A percentile compares a stretch with the other conserved stretches of the same genome.
Conservation (phyloP, 1,140 invertebrate species). For the Dolichoris vasculosae region DNA sequence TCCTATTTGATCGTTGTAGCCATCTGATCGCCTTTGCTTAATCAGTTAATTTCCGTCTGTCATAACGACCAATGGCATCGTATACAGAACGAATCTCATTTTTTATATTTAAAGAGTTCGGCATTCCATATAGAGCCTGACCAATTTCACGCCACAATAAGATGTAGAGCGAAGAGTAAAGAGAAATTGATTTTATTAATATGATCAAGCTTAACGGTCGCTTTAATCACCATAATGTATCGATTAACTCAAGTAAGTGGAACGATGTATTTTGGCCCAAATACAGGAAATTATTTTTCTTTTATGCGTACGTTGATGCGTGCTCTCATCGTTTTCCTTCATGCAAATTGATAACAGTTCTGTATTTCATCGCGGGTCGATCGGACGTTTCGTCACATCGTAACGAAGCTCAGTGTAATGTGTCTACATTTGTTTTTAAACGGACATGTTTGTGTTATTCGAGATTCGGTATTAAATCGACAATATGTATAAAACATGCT, state of each 20-base stretch:
- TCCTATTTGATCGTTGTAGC: constrained; percentile 18
- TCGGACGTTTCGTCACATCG: neutral
- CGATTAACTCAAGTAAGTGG: constrained; percentile 22
- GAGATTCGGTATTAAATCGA: neutral
- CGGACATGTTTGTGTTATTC: neutral
- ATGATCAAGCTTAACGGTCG: neutral
- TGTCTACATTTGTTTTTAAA: neutral
- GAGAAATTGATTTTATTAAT: neutral
- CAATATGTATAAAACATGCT: neutral
- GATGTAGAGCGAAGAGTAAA: constrained; percentile 29
- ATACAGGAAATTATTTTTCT: neutral
- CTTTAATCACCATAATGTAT: neutral
- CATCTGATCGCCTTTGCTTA: neutral
- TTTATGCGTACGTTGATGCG: neutral
- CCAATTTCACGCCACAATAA: neutral
- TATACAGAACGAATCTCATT: neutral
- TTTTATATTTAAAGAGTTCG: neutral
- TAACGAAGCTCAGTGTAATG: neutral
- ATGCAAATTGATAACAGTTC: constrained; percentile 12
- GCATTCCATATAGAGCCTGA: neutral
- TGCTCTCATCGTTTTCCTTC: neutral
- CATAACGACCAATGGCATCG: neutral
- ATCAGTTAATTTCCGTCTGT: neutral
- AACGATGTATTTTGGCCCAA: neutral
- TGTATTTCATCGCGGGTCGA: neutral